These are phyloP conservation scores for Chromobotia macracanthus DNA, from an alignment of 2,797 vertebrate species.

Conservation along the genomic window DNA sequence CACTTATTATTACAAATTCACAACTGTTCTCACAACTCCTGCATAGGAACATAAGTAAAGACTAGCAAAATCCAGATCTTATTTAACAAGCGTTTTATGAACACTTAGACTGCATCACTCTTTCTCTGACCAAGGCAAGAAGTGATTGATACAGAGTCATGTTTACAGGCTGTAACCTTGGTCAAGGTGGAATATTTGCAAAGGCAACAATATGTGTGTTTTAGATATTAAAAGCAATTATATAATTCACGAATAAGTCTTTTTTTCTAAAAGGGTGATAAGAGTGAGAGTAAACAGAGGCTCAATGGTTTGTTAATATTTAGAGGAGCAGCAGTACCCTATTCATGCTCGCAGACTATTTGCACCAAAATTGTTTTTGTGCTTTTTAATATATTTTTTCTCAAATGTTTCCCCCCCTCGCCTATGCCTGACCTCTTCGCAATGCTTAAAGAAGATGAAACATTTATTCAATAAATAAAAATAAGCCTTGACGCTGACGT, in stretches of 20 bases:
- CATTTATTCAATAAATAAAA: background rate
- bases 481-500: background rate
- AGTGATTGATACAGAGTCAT: background rate
- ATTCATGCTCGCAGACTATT: background rate
- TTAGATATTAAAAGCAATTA: background rate
- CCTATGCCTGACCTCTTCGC: too few relatives aligned
- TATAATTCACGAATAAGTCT: background rate
- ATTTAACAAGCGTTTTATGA: background rate
- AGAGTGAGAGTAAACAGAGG: background rate
- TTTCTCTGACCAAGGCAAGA: background rate
- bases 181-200: background rate
- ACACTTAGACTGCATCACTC: background rate
- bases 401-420: too few relatives aligned
- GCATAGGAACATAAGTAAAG: too few relatives aligned
- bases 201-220: conserved; percentile 3
- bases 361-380: background rate
- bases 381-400: background rate
- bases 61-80: too few relatives aligned
- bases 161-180: background rate
- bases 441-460: background rate
- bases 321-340: background rate
- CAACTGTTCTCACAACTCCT: too few relatives aligned
- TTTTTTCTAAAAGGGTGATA: background rate
- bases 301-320: background rate
- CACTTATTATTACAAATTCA: too few relatives aligned